Evolutionary conservation across 2,797 vertebrate genomes (phyloP), one percentile per base, ranked within the genome.

Genomic region (Falco rusticolus): DNA sequence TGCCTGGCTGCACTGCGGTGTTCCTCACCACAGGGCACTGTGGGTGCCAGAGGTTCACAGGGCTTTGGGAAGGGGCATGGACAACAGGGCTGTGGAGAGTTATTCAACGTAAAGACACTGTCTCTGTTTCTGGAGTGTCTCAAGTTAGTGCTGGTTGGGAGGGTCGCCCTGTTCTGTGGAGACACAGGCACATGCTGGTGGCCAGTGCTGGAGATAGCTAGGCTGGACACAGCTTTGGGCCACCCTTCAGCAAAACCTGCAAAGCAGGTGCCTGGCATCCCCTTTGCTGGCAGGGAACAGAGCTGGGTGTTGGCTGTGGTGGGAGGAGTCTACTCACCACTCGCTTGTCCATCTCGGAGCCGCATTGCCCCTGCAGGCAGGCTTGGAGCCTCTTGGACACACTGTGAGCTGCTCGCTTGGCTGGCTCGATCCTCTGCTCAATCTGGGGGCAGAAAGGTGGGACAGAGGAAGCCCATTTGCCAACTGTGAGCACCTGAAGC

Each of bases 371-470:
- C 97, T 99, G 99, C 96, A 99, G 98, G 96, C 99, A 99, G 84
- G 98, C 98, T 84, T 97, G 97, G 94, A 99, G 98, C 94, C 99
- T 99, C 97, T 99, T 99, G 93, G 99, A 98, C 37, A 99, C 98
- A 17, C 98, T 98, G 97, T 99, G 99, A 48, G 99, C 98, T 1
- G 99, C 99, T 92, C 98, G 98, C 93, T 98, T 99, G 94, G 99
- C 98, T 0, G 99, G 99, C 80, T 99, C 99, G 63, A 99, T 98
- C 88, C 99, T 98, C 97, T 99, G 99, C 97, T 99, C 99, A 76
- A 99, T 99, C 99, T 99, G 89, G 6, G 48, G 77, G 26, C 13
- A 28, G n/a, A 72, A 77, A 47, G 43, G 45, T 51, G 68, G 45
- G 33, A 76, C 71, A 13, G 41, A 13, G 28, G 25, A 82, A 89